These are phyloP conservation scores for Furnarius figulus DNA, from an alignment of 2,113 vertebrate species.

Conservation along the genomic window DNA sequence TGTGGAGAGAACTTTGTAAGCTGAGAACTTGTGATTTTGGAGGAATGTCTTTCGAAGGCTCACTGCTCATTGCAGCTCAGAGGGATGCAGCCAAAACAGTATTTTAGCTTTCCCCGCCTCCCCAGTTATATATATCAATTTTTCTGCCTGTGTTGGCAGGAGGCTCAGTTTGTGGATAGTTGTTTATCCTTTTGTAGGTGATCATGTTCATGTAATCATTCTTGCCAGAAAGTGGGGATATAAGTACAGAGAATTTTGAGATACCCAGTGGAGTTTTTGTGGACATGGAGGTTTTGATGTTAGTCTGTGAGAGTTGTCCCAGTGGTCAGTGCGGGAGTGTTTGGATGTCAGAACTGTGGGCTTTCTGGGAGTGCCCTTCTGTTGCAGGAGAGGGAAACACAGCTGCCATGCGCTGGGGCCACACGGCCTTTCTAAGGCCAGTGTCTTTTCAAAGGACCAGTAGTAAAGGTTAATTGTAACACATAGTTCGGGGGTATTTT, in stretches of 20 bases:
- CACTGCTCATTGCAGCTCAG: not conserved
- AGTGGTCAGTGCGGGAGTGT: no score
- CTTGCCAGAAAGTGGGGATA: not conserved
- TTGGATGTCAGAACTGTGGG: not conserved
- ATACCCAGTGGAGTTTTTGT: not conserved
- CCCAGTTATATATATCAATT: not conserved
- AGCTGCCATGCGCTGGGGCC: not conserved
- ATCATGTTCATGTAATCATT: not conserved
- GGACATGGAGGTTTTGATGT: not conserved
- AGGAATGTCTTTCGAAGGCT: not conserved
- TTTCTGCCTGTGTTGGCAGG: not conserved
- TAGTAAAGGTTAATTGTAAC: not conserved
- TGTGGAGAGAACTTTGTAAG: not conserved
- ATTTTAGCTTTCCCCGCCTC: not conserved
- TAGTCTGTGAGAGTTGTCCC: not conserved
- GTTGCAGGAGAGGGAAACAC: not conserved
- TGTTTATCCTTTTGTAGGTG: not conserved
- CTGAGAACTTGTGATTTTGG: constrained; percentile 22
- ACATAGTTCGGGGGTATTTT: not conserved
- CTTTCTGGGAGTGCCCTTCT: not conserved
- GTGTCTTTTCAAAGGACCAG: not conserved
- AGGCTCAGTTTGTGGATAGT: not conserved
- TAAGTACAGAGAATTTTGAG: not conserved
- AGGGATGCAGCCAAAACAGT: not conserved
- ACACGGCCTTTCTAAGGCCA: not conserved